Conservation (phyloP, 2,113 vertebrate species). For the Barbus barbus region DNA sequence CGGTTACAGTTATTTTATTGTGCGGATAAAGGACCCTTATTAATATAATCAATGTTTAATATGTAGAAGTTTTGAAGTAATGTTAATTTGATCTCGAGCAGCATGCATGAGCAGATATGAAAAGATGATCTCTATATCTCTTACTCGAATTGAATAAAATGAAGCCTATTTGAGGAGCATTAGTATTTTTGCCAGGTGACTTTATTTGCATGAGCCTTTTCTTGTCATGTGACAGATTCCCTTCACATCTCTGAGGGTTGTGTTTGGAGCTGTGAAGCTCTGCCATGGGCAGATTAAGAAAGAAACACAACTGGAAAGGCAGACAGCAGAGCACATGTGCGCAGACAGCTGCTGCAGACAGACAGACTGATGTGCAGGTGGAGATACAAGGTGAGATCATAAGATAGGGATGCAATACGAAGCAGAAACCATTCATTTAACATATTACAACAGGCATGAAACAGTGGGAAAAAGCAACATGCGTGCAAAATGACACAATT, state of each 20-base stretch:
- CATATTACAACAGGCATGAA: not conserved
- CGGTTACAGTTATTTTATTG: not conserved
- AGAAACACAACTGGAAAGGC: conserved; percentile 86
- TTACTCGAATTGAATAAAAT: too few relatives aligned
- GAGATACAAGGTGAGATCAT: conserved; percentile 73
- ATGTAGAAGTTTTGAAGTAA: too few relatives aligned
- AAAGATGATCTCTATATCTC: too few relatives aligned
- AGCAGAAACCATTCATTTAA: not conserved
- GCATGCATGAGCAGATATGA: not conserved
- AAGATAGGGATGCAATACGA: not conserved
- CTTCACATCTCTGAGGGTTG: not conserved
- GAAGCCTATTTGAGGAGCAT: not conserved
- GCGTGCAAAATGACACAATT: not conserved
- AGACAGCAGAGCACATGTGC: conserved; percentile 66
- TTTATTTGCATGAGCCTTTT: too few relatives aligned
- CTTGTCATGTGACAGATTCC: not conserved
- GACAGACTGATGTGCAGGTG: conserved; percentile 63
- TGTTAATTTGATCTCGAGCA: not conserved
- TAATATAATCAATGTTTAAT: not conserved
- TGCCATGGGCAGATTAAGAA: conserved; percentile 83
- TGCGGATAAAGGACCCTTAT: not conserved
- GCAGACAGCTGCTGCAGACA: conserved; percentile 35
- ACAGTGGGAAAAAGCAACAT: not conserved
- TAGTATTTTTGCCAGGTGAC: not conserved
- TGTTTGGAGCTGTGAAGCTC: not conserved